A percentile compares a stretch with the other conserved stretches of the same genome.
These are phyloP conservation scores for Mustelus asterias DNA, from an alignment of 2,113 vertebrate species.

Conservation along the genomic window DNA sequence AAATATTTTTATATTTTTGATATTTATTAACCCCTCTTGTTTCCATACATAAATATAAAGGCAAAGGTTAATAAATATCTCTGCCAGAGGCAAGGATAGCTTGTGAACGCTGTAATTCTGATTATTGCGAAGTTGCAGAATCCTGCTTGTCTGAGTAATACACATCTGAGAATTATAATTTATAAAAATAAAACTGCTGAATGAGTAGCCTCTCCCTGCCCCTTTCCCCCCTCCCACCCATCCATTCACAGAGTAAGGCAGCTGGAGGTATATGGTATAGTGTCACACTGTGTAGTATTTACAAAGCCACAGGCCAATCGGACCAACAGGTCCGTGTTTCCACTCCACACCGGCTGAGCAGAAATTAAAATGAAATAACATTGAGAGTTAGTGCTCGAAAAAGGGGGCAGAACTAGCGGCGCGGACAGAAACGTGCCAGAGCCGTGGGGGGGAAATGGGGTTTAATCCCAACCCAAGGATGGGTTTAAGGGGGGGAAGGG, in stretches of 20 bases:
- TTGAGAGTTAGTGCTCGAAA: neutral
- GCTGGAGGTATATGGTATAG: no score
- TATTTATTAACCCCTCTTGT: no score
- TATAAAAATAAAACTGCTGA: neutral
- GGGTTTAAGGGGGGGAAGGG: neutral
- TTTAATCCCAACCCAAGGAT: neutral
- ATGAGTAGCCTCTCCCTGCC: neutral
- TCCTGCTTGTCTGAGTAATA: neutral
- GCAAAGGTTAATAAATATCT: neutral
- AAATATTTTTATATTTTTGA: no score
- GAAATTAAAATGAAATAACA: neutral
- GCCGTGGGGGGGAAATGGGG: neutral
- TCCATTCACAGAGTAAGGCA: neutral
- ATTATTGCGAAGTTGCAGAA: neutral
- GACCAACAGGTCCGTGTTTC: neutral
- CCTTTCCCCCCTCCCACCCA: neutral
- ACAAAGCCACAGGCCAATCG: neutral
- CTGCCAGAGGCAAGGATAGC: neutral
- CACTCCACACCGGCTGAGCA: neutral
- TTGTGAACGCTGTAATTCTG: neutral
- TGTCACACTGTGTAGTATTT: neutral
- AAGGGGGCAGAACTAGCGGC: neutral
- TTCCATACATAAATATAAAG: no score
- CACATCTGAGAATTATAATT: neutral
- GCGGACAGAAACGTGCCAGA: neutral